Conservation (phyloP, 2,797 vertebrate species). For the Hypotaenidia philippensis region DNA sequence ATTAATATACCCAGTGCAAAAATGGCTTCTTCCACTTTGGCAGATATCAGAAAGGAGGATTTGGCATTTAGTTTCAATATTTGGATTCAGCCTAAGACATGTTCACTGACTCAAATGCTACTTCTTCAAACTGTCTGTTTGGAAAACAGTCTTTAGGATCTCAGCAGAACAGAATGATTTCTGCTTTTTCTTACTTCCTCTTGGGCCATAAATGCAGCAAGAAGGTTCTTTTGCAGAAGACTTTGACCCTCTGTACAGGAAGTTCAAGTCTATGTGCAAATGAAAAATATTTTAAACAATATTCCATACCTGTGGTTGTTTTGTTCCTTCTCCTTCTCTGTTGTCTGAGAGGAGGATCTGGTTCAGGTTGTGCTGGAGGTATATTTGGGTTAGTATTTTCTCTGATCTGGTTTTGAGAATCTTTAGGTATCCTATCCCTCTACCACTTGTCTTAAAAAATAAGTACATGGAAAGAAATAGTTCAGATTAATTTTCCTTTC, state of each 20-base stretch:
- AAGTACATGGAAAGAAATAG: not conserved
- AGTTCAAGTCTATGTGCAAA: slow-evolving; percentile 7
- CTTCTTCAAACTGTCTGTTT: slow-evolving; percentile 16
- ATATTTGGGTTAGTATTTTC: not conserved
- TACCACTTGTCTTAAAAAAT: not conserved
- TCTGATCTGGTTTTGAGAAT: not conserved
- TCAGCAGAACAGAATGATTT: not conserved
- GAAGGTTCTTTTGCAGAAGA: slow-evolving; percentile 28
- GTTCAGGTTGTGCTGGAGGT: not conserved
- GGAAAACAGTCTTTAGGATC: not conserved
- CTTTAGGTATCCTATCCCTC: not conserved
- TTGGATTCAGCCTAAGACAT: not conserved
- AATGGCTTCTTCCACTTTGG: not conserved
- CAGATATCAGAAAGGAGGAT: not conserved
- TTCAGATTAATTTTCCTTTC: slow-evolving; percentile 14
- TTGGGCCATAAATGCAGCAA: not conserved
- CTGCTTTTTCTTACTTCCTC: slow-evolving; percentile 44
- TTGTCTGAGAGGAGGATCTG: not conserved
- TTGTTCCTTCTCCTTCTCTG: too few relatives aligned
- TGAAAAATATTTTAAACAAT: not conserved
- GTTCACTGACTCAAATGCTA: not conserved
- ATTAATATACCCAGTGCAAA: not conserved
- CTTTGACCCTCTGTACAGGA: not conserved
- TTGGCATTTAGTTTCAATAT: not conserved
- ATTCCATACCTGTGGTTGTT: not conserved